A percentile compares a stretch with the other conserved stretches of the same genome.
Conservation (phyloP, 2,113 vertebrate genomes). For the Megaceryle torquata region DNA sequence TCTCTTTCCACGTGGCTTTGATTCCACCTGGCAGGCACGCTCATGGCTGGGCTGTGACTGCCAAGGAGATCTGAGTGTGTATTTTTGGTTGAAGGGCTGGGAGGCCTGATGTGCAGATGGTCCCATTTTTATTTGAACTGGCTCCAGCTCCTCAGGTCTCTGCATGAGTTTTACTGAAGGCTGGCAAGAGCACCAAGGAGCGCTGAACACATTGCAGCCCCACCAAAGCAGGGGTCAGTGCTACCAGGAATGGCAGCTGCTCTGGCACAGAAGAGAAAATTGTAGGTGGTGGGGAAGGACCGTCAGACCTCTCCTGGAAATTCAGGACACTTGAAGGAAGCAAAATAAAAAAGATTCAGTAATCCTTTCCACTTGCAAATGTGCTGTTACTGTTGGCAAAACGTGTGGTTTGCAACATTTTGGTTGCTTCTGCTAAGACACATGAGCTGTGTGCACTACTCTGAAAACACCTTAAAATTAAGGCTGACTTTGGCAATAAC, state of each 20-base stretch:
- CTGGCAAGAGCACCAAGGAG: background rate
- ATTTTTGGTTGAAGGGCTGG: background rate
- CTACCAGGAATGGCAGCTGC: background rate
- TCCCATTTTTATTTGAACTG: background rate
- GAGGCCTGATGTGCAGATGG: background rate
- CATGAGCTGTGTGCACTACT: conserved; percentile 7
- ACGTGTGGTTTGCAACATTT: conserved; percentile 56
- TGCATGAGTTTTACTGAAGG: background rate
- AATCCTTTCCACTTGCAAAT: conserved; percentile 61
- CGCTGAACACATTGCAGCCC: accelerated
- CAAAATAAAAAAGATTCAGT: background rate
- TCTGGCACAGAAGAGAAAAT: background rate
- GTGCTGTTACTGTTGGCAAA: conserved; percentile 57
- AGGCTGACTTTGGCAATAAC: conserved; percentile 69
- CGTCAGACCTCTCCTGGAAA: background rate
- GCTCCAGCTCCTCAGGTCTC: background rate
- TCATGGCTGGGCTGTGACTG: background rate
- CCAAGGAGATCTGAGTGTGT: background rate
- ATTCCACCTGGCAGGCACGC: accelerated
- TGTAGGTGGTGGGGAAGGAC: background rate
- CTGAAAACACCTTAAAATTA: conserved; percentile 70
- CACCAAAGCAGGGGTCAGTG: background rate
- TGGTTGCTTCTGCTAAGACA: conserved; percentile 53
- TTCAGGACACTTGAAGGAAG: background rate
- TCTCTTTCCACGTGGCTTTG: background rate